Evolutionary conservation across 1,140 invertebrate genomes (phyloP).

Genomic region (Platyscapa corneri): DNA sequence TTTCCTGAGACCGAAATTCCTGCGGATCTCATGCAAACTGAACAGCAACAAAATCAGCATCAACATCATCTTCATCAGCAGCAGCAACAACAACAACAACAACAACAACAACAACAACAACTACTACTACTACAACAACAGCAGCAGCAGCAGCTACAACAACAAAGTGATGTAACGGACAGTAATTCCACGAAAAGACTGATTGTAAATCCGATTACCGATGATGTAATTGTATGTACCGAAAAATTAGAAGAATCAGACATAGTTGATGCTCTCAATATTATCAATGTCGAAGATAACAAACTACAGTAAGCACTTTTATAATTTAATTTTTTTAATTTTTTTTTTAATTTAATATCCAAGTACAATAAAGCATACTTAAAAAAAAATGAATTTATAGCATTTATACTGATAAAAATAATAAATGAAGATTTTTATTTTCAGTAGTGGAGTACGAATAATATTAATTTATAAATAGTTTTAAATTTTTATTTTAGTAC

Average conservation of each 20-base stretch:
- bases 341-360: too few species aligned
- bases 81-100: slow-evolving; percentile 55
- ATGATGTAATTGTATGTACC: slow-evolving; percentile 59
- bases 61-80: slow-evolving; percentile 54
- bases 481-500: too few species aligned
- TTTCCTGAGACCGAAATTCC: slow-evolving; percentile 84
- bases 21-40: slow-evolving; percentile 76
- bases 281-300: slow-evolving; percentile 73
- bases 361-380: too few species aligned
- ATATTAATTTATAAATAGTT: too few species aligned
- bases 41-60: slow-evolving; percentile 61
- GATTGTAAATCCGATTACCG: slow-evolving; percentile 47
- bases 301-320: slow-evolving; percentile 67
- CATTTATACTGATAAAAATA: too few species aligned
- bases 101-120: slow-evolving; percentile 61
- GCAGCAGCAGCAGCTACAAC: slow-evolving; percentile 60
- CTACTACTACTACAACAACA: slow-evolving; percentile 45
- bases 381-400: too few species aligned
- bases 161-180: slow-evolving; percentile 63
- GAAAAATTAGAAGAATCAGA: slow-evolving; percentile 71
- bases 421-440: too few species aligned
- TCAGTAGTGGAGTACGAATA: too few species aligned
- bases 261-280: slow-evolving; percentile 70
- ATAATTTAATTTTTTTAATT: not conserved
- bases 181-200: slow-evolving; percentile 59